A percentile compares a stretch with the other conserved stretches of the same genome.
phyloP scores from a whole-genome alignment of 2,113 vertebrate species.

The Cinclus cinclus region DNA sequence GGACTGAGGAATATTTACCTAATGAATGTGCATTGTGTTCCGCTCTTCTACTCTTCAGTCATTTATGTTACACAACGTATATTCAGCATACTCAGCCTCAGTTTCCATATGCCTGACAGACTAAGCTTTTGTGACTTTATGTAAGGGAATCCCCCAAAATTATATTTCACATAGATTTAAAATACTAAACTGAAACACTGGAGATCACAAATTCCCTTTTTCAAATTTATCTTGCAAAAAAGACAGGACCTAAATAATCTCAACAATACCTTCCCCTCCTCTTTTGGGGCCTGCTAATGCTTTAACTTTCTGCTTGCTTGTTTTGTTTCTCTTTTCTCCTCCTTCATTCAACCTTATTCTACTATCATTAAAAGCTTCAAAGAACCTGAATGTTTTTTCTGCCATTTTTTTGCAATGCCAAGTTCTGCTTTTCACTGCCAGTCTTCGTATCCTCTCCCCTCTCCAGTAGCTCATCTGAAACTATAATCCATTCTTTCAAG shows the following conservation, averaged over 20 bases:
- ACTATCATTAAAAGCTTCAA: background rate
- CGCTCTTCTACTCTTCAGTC: background rate
- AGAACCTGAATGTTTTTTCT: background rate
- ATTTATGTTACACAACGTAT: fast-evolving
- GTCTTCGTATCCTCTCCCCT: background rate
- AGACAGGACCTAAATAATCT: background rate
- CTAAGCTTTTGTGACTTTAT: background rate
- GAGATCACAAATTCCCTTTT: background rate
- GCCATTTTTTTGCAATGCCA: background rate
- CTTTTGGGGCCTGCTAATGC: background rate
- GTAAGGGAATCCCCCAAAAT: background rate
- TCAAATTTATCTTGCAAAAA: background rate
- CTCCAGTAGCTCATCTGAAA: background rate
- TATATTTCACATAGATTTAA: background rate
- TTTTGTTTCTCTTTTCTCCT: background rate
- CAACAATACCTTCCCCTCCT: background rate
- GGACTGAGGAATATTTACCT: background rate
- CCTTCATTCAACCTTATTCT: background rate
- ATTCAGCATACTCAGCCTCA: background rate
- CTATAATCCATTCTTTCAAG: conserved; percentile 1
- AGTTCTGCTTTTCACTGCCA: background rate
- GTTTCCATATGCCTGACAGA: background rate
- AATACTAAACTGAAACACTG: background rate
- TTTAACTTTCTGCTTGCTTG: background rate
- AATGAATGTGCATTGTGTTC: background rate